Base-by-base conservation (phyloP, 2,888 invertebrate genomes). In the Bembecia ichneumoniformis region DNA sequence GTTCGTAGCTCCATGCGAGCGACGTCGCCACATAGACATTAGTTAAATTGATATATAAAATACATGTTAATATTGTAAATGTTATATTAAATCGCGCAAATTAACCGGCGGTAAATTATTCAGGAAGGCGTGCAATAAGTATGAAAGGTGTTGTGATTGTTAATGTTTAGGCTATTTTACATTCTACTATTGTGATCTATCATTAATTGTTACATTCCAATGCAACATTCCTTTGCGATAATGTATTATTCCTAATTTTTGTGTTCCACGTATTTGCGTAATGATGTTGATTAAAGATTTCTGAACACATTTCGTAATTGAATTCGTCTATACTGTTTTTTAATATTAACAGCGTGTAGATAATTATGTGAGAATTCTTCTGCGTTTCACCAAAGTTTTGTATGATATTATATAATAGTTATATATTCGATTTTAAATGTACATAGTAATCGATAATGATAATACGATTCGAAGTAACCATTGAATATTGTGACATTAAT, bases 321-420 rank as follows among this genome's bases (percentile, higher is more conserved):
- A 44, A 46, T 34, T n/a, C 16, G 15, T n/a, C 16, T 49, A 36
- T 49, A 28, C 34, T 11, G 46, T 50, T 44, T 48, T 43, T 45
- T 48, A 48, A 20, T 35, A 35, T 17, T 47, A 46, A 46, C 46
- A 44, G 44, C 48, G 47, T 77, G 75, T 79, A 77, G 77, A 77
- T 79, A 76, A 68, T 71, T 78, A 75, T 78, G 77, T 79, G 76
- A 81, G 71, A 76, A 70, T 71, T 81, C 75, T 78, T 77, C 73
- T 80, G 80, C 82, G 77, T 82, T 76, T 82, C 84, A 87, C 86
- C 86, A 87, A 87, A 87, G 86, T 87, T 40, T 84, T 87, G 86
- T 87, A 86, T 84, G 82, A 83, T 84, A 84, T 80, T 79, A 82
- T 83, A 76, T 82, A 64, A 77, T 84, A 86, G 80, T 72, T 83